Conservation (phyloP, 2,888 invertebrate species). For the Eumerus sabulonum region DNA sequence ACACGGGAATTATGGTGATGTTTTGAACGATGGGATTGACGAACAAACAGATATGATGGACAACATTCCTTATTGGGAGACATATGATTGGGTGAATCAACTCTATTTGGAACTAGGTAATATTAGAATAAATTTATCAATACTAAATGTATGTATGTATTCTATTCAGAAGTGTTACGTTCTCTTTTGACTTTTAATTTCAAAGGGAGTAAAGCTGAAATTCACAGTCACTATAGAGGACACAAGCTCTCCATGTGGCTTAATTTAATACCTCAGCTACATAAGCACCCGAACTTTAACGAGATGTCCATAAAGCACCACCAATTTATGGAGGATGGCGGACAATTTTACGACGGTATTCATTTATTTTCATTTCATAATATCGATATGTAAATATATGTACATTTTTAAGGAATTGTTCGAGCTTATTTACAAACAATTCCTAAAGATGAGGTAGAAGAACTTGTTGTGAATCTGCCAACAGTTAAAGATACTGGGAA, state of each 20-base stretch:
- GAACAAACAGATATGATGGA: conserved; percentile 50
- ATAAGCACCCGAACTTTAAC: conserved; percentile 87
- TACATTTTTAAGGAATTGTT: conserved; percentile 83
- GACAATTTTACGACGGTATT: conserved; percentile 89
- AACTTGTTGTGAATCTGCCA: conserved; percentile 48
- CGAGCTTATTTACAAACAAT: conserved; percentile 83
- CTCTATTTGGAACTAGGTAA: conserved; percentile 89
- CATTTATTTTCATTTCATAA: background rate
- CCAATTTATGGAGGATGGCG: conserved; percentile 90
- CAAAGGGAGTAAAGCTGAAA: conserved; percentile 86
- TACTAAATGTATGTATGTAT: too few species aligned
- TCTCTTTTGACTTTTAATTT: background rate
- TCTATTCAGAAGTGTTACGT: too few species aligned
- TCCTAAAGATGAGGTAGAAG: conserved; percentile 73
- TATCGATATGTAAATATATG: background rate
- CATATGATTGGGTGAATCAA: conserved; percentile 94
- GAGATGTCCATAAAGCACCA: conserved; percentile 93
- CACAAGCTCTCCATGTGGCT: conserved; percentile 97
- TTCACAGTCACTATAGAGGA: conserved; percentile 94
- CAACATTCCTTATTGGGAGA: conserved; percentile 89
- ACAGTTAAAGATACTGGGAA: background rate
- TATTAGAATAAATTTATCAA: background rate
- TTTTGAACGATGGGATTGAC: conserved; percentile 55
- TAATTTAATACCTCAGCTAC: conserved; percentile 93
- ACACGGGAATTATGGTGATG: conserved; percentile 13